Conservation (phyloP, 2,888 invertebrate species). For the Alsophila aescularia region DNA sequence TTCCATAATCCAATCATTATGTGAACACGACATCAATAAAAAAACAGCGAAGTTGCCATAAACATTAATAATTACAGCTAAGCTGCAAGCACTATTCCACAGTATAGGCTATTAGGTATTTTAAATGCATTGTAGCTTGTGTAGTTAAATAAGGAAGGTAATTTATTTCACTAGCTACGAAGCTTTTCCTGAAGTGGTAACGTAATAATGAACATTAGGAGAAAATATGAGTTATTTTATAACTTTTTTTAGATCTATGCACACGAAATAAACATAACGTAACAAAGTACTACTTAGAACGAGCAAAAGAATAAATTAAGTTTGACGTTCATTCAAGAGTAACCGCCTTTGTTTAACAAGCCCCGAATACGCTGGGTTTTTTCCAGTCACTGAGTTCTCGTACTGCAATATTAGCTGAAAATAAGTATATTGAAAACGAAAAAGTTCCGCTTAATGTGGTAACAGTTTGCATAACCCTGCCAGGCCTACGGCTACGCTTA, state of each 20-base stretch:
- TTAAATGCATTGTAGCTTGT: no score
- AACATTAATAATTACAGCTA: no score
- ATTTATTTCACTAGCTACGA: no score
- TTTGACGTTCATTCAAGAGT: conserved; percentile 57
- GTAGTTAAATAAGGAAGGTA: no score
- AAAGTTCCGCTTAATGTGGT: conserved; percentile 40
- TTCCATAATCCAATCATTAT: no score
- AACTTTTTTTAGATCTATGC: background rate
- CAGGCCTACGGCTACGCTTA: conserved; percentile 26
- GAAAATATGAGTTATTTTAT: no score
- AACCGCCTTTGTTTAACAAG: conserved; percentile 15
- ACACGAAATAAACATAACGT: background rate
- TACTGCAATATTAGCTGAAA: conserved; percentile 7
- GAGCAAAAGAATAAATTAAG: conserved; percentile 16
- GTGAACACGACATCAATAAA: no score
- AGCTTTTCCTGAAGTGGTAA: no score
- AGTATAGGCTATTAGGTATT: no score
- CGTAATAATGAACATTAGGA: no score
- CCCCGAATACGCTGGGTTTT: conserved; percentile 9
- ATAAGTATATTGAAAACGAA: conserved; percentile 42
- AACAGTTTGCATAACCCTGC: conserved; percentile 47
- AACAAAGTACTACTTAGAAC: conserved; percentile 3
- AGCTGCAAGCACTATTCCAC: no score
- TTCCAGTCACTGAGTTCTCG: conserved; percentile 13
- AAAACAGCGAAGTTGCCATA: no score